Evolutionary conservation across 2,888 invertebrate species (phyloP).

Genomic region (Doris montereyensis): DNA sequence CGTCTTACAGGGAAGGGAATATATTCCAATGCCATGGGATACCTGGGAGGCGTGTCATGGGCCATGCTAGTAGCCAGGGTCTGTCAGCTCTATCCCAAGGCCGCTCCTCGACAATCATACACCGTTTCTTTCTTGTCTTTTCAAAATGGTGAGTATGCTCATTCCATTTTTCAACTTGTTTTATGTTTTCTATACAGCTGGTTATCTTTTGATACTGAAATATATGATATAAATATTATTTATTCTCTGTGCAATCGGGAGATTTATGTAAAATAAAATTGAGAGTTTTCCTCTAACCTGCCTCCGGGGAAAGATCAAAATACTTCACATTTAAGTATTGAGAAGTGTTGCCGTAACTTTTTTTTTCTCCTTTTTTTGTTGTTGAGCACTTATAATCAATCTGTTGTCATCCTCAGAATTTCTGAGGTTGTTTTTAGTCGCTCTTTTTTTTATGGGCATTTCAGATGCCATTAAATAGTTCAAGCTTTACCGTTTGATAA

Average conservation of each 20-base stretch:
- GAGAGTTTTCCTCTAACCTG: too few species aligned
- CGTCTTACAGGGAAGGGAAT: slow-evolving; percentile 83
- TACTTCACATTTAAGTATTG: too few species aligned
- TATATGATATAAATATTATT: too few species aligned
- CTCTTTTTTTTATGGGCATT: background rate
- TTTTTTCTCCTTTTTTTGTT: too few species aligned
- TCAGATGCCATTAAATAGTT: background rate
- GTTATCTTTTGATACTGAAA: too few species aligned
- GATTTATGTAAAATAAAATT: too few species aligned
- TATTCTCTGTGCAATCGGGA: too few species aligned
- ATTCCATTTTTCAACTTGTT: too few species aligned
- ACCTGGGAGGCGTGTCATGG: slow-evolving; percentile 99
- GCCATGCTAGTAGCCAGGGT: slow-evolving; percentile 99
- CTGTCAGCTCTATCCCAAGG: slow-evolving; percentile 98
- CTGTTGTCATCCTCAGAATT: background rate
- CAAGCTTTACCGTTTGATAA: background rate
- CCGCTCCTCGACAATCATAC: slow-evolving; percentile 92
- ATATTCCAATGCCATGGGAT: slow-evolving; percentile 98
- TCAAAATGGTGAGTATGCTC: slow-evolving; percentile 85
- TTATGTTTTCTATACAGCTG: too few species aligned
- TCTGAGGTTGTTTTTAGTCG: background rate
- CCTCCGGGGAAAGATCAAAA: too few species aligned
- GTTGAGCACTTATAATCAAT: too few species aligned
- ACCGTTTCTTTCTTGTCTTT: slow-evolving; percentile 99
- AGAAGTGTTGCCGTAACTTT: too few species aligned